Evolutionary conservation across 1,140 invertebrate species (phyloP).

Genomic region (Lepidotrigona ventralis): DNA sequence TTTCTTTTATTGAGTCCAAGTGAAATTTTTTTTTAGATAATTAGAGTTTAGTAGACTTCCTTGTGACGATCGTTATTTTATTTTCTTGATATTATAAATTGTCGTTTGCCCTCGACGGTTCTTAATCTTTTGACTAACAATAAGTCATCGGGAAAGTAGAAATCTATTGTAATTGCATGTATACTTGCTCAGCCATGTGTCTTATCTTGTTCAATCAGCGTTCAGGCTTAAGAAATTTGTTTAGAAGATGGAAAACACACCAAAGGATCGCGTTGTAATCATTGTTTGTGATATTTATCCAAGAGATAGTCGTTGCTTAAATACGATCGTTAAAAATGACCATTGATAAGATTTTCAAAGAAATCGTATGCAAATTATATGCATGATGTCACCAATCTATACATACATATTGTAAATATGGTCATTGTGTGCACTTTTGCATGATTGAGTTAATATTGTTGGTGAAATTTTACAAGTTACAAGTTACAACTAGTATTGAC

Average conservation of each 20-base stretch:
- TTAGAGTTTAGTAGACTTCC: too few relatives aligned
- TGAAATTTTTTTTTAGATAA: not conserved
- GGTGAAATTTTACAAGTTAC: not conserved
- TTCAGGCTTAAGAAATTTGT: not conserved
- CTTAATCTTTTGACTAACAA: too few relatives aligned
- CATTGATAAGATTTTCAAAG: not conserved
- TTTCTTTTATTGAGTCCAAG: not conserved
- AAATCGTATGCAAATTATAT: not conserved
- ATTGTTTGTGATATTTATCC: not conserved
- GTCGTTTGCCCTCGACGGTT: too few relatives aligned
- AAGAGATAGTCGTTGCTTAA: not conserved
- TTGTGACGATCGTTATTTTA: too few relatives aligned
- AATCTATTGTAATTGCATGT: not conserved
- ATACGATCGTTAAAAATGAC: not conserved
- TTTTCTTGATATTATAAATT: too few relatives aligned
- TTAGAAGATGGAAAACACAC: not conserved
- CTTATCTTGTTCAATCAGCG: not conserved
- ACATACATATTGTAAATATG: not conserved
- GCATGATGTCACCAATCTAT: constrained; percentile 6
- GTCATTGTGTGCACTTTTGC: not conserved
- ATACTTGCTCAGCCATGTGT: not conserved
- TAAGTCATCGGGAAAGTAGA: too few relatives aligned
- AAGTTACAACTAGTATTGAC: not conserved
- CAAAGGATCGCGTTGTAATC: not conserved
- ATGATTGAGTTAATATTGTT: not conserved